Percentiles rank a stretch among this genome's conserved stretches.
These are phyloP conservation scores for Xestia xanthographa DNA, from an alignment of 2,888 invertebrate genomes.

Conservation along the genomic window DNA sequence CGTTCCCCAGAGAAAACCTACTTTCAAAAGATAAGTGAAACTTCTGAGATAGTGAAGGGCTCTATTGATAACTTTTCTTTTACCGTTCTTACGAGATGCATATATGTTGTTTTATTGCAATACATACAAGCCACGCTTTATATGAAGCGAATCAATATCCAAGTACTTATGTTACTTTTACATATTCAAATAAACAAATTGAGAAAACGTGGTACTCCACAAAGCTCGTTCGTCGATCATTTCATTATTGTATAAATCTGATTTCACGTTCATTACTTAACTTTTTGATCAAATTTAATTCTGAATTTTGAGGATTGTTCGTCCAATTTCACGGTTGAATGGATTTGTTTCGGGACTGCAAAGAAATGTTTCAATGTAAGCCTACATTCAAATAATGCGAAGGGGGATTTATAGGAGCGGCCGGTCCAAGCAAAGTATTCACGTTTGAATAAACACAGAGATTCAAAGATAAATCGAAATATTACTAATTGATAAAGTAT, in stretches of 20 bases:
- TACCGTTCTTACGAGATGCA: slow-evolving; percentile 10
- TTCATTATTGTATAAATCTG: slow-evolving; percentile 72
- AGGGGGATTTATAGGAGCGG: slow-evolving; percentile 82
- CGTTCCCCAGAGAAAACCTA: slow-evolving; percentile 52
- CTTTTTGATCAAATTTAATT: slow-evolving; percentile 87
- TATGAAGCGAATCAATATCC: neutral
- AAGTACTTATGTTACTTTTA: neutral
- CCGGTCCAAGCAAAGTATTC: slow-evolving; percentile 79
- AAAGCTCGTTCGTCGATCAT: slow-evolving; percentile 46
- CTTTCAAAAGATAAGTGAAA: slow-evolving; percentile 59
- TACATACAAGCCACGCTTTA: neutral
- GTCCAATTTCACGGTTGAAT: slow-evolving; percentile 86
- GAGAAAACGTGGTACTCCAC: slow-evolving; percentile 32
- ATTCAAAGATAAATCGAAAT: slow-evolving; percentile 70
- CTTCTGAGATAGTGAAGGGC: slow-evolving; percentile 52
- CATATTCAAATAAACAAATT: slow-evolving; percentile 35
- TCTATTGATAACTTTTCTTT: slow-evolving; percentile 49
- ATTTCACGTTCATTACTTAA: slow-evolving; percentile 84
- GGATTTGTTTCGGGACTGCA: slow-evolving; percentile 85
- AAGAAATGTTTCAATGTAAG: slow-evolving; percentile 87
- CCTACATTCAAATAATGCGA: slow-evolving; percentile 84
- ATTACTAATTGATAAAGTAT: slow-evolving; percentile 70
- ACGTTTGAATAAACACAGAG: slow-evolving; percentile 78
- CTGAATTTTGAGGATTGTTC: slow-evolving; percentile 85
- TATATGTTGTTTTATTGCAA: neutral